Evolutionary conservation across 2,888 invertebrate species (phyloP).

Genomic region (Trissolcus brochymenae): DNA sequence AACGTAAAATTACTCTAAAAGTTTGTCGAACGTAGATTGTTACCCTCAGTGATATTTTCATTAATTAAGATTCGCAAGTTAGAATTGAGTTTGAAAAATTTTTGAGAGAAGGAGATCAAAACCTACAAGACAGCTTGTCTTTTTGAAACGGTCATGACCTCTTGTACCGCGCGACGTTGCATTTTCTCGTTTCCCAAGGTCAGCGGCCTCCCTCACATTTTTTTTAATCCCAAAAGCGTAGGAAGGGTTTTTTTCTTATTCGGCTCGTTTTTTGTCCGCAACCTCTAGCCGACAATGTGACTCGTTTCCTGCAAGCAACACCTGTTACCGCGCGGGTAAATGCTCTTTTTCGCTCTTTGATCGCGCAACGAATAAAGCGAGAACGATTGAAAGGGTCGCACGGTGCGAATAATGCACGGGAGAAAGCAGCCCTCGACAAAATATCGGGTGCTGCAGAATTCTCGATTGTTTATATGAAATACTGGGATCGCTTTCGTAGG

Average conservation of each 20-base stretch:
- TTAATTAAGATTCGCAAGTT: too few relatives aligned
- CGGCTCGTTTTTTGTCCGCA: slow-evolving; percentile 31
- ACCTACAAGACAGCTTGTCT: slow-evolving; percentile 6
- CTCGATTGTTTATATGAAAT: slow-evolving; percentile 21
- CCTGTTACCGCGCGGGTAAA: slow-evolving; percentile 49
- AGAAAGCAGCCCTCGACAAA: slow-evolving; percentile 41
- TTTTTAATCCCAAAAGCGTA: slow-evolving; percentile 35
- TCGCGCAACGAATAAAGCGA: slow-evolving; percentile 34
- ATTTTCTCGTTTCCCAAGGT: slow-evolving; percentile 41
- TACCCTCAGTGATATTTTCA: too few relatives aligned
- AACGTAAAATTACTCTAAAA: too few relatives aligned
- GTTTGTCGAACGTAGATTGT: too few relatives aligned
- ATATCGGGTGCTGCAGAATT: slow-evolving; percentile 54
- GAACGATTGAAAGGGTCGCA: slow-evolving; percentile 51
- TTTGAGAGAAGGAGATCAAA: slow-evolving; percentile 15
- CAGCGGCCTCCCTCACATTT: slow-evolving; percentile 46
- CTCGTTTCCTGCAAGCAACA: slow-evolving; percentile 53
- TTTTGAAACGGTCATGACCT: slow-evolving; percentile 23
- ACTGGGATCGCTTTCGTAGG: slow-evolving; percentile 33
- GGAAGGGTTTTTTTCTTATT: slow-evolving; percentile 45
- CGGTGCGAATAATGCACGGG: slow-evolving; percentile 54
- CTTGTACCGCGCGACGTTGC: slow-evolving; percentile 24
- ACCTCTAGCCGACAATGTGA: slow-evolving; percentile 45
- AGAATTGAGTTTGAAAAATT: not conserved
- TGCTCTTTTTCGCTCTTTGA: slow-evolving; percentile 49